Evolutionary conservation across 2,113 vertebrate genomes (phyloP), one percentile per base, ranked within the genome.

Genomic region (Petroica traversi): DNA sequence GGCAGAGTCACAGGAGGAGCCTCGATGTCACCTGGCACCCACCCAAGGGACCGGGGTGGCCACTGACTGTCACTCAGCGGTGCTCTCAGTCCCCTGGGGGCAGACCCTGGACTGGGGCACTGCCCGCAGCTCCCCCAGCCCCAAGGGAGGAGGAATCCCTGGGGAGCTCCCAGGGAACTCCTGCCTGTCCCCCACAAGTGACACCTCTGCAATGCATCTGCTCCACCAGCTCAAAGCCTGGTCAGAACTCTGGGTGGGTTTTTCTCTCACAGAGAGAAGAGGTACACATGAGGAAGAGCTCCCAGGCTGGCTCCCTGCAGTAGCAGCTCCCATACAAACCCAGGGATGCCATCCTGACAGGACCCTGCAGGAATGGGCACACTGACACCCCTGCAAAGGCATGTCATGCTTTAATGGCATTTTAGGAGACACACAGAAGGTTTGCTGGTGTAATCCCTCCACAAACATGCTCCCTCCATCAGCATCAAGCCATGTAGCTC

Each of bases 31-130:
- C 33, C 25, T 9, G 4, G 19, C 29, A 23, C 49, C 2, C n/a
- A 19, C 45, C 2, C 69, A 48, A 28, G 61, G 51, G 59, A 58
- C 86, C 23, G 0, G 0, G 2, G 1, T 1, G 1, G 31, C 46
- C 79, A 36, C 17, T 0, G 0, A 12, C 46, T 28, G 61, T 12
- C 69, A 51, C 90, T 6, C 2, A 1, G 34, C 0, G 0, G 23
- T 77, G 73, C 18, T 38, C 54, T 68, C 26, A 14, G 83, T 11
- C 12, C 82, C 31, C 46, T 14, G 59, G 8, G 34, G 36, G 14
- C 43, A 73, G 12, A 54, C 1, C 24, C 45, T 2, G 5, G 57
- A 18, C 46, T 23, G 49, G 19, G 40, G 19, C 72, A 61, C n/a
- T 52, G 41, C 81, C 55, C 0, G 0, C 43, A 40, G 52, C 43